Conservation (phyloP, 2,888 invertebrate genomes). For the Epinotia bilunana region DNA sequence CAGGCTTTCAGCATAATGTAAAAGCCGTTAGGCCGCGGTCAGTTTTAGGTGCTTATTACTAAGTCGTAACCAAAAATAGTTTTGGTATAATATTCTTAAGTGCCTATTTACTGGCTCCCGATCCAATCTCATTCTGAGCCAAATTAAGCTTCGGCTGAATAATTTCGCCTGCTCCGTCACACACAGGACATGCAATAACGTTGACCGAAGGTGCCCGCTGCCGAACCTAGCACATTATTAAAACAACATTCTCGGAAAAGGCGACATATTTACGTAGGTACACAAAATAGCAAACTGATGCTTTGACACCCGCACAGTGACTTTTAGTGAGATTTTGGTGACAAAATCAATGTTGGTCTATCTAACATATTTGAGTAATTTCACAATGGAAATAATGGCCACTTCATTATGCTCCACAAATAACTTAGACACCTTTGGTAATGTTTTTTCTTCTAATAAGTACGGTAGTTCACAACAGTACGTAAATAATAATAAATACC, state of each 20-base stretch:
- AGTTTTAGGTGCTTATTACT: slow-evolving; percentile 19
- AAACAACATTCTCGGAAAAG: slow-evolving; percentile 29
- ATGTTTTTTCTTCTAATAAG: too few species aligned
- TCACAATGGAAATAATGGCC: too few species aligned
- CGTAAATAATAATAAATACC: too few species aligned
- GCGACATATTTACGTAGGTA: slow-evolving; percentile 11
- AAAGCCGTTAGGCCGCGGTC: neutral
- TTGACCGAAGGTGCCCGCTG: slow-evolving; percentile 33
- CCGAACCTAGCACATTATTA: slow-evolving; percentile 20
- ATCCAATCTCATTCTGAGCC: slow-evolving; percentile 43
- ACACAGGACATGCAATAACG: slow-evolving; percentile 40
- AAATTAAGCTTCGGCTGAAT: slow-evolving; percentile 44
- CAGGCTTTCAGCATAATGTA: slow-evolving; percentile 23
- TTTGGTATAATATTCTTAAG: slow-evolving; percentile 42
- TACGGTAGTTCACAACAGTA: too few species aligned
- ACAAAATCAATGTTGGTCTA: neutral
- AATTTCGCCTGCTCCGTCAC: slow-evolving; percentile 38
- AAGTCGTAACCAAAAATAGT: slow-evolving; percentile 37
- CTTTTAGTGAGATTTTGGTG: neutral
- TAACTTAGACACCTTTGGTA: too few species aligned
- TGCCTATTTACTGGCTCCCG: slow-evolving; percentile 41
- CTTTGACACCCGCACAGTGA: slow-evolving; percentile 11
- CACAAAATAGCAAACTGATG: slow-evolving; percentile 4
- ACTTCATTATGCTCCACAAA: too few species aligned
- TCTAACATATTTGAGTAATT: too few species aligned